These are phyloP conservation scores for Rhagoletis pomonella DNA, from an alignment of 1,140 invertebrate species.

Conservation along the genomic window DNA sequence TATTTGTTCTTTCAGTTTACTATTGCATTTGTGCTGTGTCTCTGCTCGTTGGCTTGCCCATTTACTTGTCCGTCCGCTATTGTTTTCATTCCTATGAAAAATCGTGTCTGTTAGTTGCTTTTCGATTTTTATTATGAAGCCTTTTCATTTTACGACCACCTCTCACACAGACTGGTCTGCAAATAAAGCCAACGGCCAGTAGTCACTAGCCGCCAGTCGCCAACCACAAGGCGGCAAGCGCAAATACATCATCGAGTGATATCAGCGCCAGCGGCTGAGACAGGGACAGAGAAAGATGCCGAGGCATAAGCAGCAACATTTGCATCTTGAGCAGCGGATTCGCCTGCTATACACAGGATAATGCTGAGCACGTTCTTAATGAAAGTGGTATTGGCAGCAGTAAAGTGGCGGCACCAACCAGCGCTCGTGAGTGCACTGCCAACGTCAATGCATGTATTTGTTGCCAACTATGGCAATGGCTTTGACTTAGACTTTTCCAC, in stretches of 20 bases:
- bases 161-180: background rate
- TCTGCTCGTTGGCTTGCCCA: background rate
- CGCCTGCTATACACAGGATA: slow-evolving; percentile 4
- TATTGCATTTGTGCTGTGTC: background rate
- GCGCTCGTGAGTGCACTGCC: background rate
- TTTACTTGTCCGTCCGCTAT: background rate
- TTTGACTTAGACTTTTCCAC: background rate
- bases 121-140: slow-evolving; percentile 2
- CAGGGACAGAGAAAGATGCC: background rate
- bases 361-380: slow-evolving; percentile 31
- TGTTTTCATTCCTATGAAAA: slow-evolving; percentile 43
- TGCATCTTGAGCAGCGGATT: background rate
- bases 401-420: background rate
- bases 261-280: background rate
- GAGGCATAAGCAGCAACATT: background rate
- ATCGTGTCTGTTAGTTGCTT: slow-evolving; percentile 27
- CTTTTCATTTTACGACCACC: slow-evolving; percentile 7
- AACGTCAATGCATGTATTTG: background rate
- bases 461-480: background rate
- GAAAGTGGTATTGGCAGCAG: slow-evolving; percentile 23
- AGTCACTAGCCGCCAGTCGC: background rate
- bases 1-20: background rate
- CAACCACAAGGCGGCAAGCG: background rate
- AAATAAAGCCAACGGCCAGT: background rate
- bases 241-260: background rate